Base-by-base conservation (phyloP, 2,113 vertebrate genomes). In the Scomber scombrus region DNA sequence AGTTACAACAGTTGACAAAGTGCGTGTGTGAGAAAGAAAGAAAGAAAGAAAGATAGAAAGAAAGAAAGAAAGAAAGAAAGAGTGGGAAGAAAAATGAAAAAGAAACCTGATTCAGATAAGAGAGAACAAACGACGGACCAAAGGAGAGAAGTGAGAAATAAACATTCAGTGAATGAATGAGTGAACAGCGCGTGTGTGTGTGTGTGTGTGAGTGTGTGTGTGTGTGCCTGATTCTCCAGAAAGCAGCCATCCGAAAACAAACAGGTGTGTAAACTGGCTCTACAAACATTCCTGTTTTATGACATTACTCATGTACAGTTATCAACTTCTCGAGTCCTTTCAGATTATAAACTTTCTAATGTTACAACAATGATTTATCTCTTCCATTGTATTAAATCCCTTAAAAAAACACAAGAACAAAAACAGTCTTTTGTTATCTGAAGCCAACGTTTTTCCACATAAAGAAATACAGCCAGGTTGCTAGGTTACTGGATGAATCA, bases 191-290 rank as follows among this genome's bases (percentile, higher is more conserved):
- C 18, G 54, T 72, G 43, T 60, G 43, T 51, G 56, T 31, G 26
- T 47, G 11, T 80, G 7, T 51, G 31, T 43, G 29, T 74, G 52
- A 68, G 57, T 43, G 23, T 19, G 34, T 34, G 31, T 34, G 31
- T 34, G 9, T 19, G 5, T 18, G 61, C 49, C 43, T 14, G 29
- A 71, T 58, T 78, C 60, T 65, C 26, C 46, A 49, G 67, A 71
- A 43, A 72, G 52, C 13, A n/a, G 55, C 46, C 54, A 19, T n/a
- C 31, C 45, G 3, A 19, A 77, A n/a, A 68, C 65, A 81, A 71
- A 79, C 78, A 68, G 68, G 85, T 72, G 80, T 70, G 80, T 73
- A 19, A 13, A 51, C 56, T 26, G 76, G 50, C 76, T 80, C 72
- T 40, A 71, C 52, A 58, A 2, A 57, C 75, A 73, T 51, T 71